Evolutionary conservation across 2,888 invertebrate species (phyloP).

Genomic region (Spicauda simplicius): DNA sequence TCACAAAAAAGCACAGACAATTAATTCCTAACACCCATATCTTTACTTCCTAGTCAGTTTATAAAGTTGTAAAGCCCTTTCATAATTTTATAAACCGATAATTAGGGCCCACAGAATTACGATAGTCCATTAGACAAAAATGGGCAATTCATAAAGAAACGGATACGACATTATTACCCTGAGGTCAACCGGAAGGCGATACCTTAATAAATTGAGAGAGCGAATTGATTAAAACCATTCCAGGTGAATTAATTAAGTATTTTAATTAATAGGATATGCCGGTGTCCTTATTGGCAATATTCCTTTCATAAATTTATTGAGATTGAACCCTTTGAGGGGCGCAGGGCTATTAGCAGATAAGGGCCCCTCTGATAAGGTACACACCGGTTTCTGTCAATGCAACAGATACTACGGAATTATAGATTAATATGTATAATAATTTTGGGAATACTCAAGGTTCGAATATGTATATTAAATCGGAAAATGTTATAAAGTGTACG

Average conservation of each 20-base stretch:
- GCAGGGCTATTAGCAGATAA: constrained; percentile 70
- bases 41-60: too few relatives aligned
- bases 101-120: constrained; percentile 7
- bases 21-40: too few relatives aligned
- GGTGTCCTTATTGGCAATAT: constrained; percentile 83
- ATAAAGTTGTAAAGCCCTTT: background rate
- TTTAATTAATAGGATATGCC: constrained; percentile 84
- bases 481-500: too few relatives aligned
- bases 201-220: constrained; percentile 81
- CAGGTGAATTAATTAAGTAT: constrained; percentile 85
- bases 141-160: constrained; percentile 41
- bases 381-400: constrained; percentile 23
- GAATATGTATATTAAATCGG: too few relatives aligned
- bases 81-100: background rate
- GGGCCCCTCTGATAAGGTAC: constrained; percentile 42
- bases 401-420: constrained; percentile 8
- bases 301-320: constrained; percentile 85
- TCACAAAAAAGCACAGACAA: too few relatives aligned
- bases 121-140: constrained; percentile 18
- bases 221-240: constrained; percentile 84
- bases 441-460: too few relatives aligned
- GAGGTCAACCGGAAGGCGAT: constrained; percentile 56
- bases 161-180: constrained; percentile 46
- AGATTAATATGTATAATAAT: background rate
- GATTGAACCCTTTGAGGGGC: constrained; percentile 75